Base-by-base conservation (phyloP, 2,888 invertebrate genomes). In the Steinernema carpocapsae region DNA sequence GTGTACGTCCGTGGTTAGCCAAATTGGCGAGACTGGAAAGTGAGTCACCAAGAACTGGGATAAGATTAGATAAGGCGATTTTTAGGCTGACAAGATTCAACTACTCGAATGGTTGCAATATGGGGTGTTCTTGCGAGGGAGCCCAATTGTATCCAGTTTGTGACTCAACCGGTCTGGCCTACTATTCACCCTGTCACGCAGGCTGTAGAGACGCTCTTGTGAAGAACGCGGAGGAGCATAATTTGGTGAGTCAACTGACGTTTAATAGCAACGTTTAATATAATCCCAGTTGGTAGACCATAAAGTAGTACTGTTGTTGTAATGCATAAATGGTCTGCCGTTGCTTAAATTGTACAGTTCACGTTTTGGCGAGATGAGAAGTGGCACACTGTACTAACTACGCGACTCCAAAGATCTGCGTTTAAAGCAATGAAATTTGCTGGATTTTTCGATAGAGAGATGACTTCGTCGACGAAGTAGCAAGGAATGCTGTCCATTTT, bases 101-200 rank as follows among this genome's bases (percentile, higher is more conserved):
- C 70, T 85, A 86, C 76, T 86, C 83, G 2, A 45, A 72, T 0
- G 48, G 76, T 2, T 88, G 88, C 79, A 88, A 88, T 77, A 42
- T 74, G 0, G 85, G 85, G 45, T 88, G 88, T 76, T 80, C 80
- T 0, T 88, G 88, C 77, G 83, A 85, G 6, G 83, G 75, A 4
- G 80, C 84, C 24, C 84, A 84, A 4, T 82, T 87, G 37, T 88
- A 87, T 75, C 88, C 88, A 12, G 85, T 88, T 0, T 88, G 88
- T 79, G 86, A 85, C 74, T 48, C 70, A n/a, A 77, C 82, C 14
- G 85, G 86, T 10, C 70, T 59, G 52, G 77, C 80, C 0, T 89
- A 84, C 77, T 89, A 87, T 77, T 88, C 88, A 0, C 88, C 89
- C 0, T 89, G 89, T 76, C 87, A 87, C 76, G 87, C 87, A 10